Evolutionary conservation across 2,797 vertebrate species (phyloP), one percentile per base, ranked within the genome.

Genomic region (Cuniculus paca): DNA sequence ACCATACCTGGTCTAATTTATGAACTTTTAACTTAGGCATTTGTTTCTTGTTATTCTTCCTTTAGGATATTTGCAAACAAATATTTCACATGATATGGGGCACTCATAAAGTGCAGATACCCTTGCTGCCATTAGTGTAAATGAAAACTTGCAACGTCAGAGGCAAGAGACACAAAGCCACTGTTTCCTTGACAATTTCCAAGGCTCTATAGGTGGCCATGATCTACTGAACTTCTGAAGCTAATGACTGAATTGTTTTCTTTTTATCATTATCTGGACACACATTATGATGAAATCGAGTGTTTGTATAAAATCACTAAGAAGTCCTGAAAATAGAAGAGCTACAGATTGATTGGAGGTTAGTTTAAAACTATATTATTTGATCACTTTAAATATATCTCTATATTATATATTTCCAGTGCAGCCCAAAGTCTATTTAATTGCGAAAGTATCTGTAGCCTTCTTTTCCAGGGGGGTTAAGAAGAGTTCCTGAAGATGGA

Each of bases 401-500:
- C 12, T 39, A 45, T 65, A 42, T 52, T 58, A 85, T n/a, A 78
- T 75, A 74, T 92, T 95, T 88, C 36, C 42, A 58, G 84, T 28
- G 39, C 50, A 50, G 36, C 34, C n/a, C 39, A 54, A 34, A 88
- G 26, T 68, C 13, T 83, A 78, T 94, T 94, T 93, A 80, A 92
- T 92, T 91, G 83, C 50, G 81, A 84, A 88, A 79, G 20, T n/a
- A 89, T 16, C 84, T 87, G 58, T 58, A 65, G 22, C 48, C 72
- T 93, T 95, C 42, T 86, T 68, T 92, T 92, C 52, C 24, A 48
- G 82, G 31, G 36, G 26, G 19, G 11, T 80, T 97, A 96, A 95
- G 68, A 96, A 92, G 72, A 88, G 65, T 94, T 95, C 68, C 92
- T 93, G 88, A 97, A 91, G 92, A 95, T 95, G 89, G 75, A 91